Evolutionary conservation across 64 coral and sea anemone species (phyloP).

Genomic region (Dendrophyllia cribrosa): DNA sequence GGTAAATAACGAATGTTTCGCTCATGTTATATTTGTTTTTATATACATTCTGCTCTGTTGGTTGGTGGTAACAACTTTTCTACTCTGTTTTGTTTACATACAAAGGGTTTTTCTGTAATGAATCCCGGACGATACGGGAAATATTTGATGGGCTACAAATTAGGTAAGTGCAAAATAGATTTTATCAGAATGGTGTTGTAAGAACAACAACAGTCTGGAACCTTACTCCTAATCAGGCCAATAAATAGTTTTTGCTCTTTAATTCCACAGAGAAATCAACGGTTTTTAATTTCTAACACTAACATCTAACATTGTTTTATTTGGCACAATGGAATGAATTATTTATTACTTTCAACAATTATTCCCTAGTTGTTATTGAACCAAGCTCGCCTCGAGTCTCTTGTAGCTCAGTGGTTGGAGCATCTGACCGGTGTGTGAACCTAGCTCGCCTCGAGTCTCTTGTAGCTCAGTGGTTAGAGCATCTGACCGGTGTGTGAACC

Average conservation of each 20-base stretch:
- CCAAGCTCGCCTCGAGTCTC: too few species aligned
- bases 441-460: too few species aligned
- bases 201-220: too few species aligned
- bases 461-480: too few species aligned
- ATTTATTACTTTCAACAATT: background rate
- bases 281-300: background rate
- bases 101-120: background rate
- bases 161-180: background rate
- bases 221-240: too few species aligned
- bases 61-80: background rate
- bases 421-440: too few species aligned
- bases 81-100: background rate
- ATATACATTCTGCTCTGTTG: background rate
- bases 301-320: background rate
- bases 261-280: background rate
- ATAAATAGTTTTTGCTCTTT: background rate
- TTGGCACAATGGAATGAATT: background rate
- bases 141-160: background rate
- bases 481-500: too few species aligned
- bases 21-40: background rate
- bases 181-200: too few species aligned
- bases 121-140: background rate
- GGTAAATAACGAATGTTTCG: conserved; percentile 14
- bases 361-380: too few species aligned
- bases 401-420: too few species aligned